Conservation (phyloP, 2,888 invertebrate species). For the Lasioglossum leucozonium region DNA sequence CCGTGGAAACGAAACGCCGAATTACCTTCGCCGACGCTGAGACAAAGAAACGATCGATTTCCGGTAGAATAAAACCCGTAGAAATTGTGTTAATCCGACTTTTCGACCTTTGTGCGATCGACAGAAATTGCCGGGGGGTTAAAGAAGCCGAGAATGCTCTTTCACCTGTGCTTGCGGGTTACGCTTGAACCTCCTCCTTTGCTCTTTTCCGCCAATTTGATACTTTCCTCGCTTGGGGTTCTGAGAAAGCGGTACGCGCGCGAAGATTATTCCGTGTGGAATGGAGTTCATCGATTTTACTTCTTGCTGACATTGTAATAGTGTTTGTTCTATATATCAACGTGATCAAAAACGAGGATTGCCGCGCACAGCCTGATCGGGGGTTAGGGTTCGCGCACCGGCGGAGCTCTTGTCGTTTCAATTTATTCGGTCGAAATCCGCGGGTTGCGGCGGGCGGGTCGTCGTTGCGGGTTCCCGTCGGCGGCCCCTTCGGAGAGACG, state of each 20-base stretch:
- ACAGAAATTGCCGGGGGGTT: not conserved
- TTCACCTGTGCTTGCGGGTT: not conserved
- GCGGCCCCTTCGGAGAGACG: not conserved
- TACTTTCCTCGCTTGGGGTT: not conserved
- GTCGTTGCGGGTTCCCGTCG: not conserved
- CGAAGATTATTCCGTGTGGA: not conserved
- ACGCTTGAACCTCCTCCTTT: not conserved
- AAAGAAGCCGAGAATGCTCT: not conserved
- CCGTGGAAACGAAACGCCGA: conserved; percentile 37
- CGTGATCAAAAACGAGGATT: no score
- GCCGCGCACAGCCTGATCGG: not conserved
- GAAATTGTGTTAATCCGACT: conserved; percentile 1
- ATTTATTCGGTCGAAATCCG: conserved; percentile 26
- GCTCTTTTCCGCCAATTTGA: not conserved
- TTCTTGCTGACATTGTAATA: no score
- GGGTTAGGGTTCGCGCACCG: not conserved
- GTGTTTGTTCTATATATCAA: no score
- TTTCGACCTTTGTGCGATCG: not conserved
- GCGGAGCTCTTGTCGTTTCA: not conserved
- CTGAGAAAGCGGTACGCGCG: no score
- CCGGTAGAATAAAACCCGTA: not conserved
- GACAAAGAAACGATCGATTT: not conserved
- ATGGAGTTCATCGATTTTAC: no score
- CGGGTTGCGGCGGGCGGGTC: not conserved
- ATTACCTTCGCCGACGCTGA: conserved; percentile 33